Percentiles rank a stretch among this genome's conserved stretches.
These are phyloP conservation scores for Tamandua tetradactyla DNA, from an alignment of 2,797 vertebrate species.

Conservation along the genomic window DNA sequence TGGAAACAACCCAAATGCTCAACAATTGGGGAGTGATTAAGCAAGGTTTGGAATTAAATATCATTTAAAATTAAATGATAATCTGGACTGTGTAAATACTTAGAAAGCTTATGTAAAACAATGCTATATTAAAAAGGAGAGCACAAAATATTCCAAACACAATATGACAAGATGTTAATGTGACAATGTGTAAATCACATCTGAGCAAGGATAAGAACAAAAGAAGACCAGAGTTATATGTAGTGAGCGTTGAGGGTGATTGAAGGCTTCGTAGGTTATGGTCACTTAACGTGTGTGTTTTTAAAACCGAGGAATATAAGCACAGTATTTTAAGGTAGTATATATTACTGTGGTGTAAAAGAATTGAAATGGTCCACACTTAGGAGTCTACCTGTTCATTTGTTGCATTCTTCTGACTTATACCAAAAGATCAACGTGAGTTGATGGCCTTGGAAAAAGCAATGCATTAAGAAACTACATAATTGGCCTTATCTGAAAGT, in stretches of 20 bases:
- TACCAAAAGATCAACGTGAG: not conserved
- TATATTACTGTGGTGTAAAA: not conserved
- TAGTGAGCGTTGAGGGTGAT: not conserved
- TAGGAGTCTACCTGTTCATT: not conserved
- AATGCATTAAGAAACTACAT: not conserved
- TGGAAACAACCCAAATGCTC: conserved; percentile 57
- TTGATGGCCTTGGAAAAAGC: not conserved
- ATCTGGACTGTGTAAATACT: not conserved
- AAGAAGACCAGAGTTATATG: not conserved
- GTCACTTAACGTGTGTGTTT: not conserved
- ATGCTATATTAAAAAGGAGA: not conserved
- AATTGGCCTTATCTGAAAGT: not conserved
- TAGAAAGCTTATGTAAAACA: conserved; percentile 21
- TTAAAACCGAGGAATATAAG: conserved; percentile 6
- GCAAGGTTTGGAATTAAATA: conserved; percentile 61
- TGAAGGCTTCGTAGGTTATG: conserved; percentile 20
- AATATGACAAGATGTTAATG: not conserved
- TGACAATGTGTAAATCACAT: not conserved
- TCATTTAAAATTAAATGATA: no score
- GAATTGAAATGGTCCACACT: not conserved
- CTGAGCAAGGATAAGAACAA: not conserved
- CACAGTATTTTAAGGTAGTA: not conserved
- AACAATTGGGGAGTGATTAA: conserved; percentile 60
- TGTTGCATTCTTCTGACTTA: not conserved
- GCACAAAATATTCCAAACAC: not conserved